These are phyloP conservation scores for Aphis craccivora DNA, from an alignment of 1,140 invertebrate genomes.

Conservation along the genomic window DNA sequence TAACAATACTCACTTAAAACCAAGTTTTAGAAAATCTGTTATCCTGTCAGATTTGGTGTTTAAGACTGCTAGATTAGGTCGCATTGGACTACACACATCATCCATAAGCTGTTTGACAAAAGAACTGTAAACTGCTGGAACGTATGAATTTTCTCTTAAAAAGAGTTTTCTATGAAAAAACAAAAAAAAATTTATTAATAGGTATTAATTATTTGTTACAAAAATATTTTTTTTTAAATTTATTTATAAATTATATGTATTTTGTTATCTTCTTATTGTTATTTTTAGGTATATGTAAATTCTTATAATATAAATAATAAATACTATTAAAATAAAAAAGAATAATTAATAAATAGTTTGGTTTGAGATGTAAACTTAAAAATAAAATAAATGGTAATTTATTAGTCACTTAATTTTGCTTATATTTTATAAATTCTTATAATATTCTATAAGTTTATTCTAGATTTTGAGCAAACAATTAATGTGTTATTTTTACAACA, in stretches of 20 bases:
- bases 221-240: background rate
- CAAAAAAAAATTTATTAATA: background rate
- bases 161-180: constrained; percentile 20
- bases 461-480: no score
- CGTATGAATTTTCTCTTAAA: constrained; percentile 43
- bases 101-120: constrained; percentile 50
- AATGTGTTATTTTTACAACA: no score
- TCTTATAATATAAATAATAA: no score
- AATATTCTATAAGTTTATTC: no score
- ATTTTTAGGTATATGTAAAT: background rate
- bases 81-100: constrained; percentile 50
- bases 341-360: background rate
- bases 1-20: constrained; percentile 36
- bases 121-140: background rate
- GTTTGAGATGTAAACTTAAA: background rate
- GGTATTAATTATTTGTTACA: background rate
- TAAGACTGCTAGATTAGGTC: constrained; percentile 46
- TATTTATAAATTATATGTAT: background rate
- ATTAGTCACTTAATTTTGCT: no score
- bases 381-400: background rate
- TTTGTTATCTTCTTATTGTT: background rate
- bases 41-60: constrained; percentile 40
- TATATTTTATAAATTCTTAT: no score
- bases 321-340: no score
- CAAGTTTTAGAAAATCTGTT: constrained; percentile 41